phyloP scores from a whole-genome alignment of 1,140 invertebrate species.

The Pinna nobilis region DNA sequence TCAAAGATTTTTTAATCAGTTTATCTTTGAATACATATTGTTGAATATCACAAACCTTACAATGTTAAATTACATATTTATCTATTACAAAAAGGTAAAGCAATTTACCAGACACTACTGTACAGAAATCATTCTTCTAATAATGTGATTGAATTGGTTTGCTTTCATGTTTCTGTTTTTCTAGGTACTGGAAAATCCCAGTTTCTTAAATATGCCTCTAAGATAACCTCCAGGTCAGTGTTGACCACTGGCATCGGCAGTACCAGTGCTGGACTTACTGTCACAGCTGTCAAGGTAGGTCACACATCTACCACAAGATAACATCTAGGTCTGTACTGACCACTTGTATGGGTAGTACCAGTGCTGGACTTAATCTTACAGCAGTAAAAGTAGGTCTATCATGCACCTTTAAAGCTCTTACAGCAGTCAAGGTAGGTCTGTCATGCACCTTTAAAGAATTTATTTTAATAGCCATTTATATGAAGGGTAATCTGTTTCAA shows the following conservation, averaged over 20 bases:
- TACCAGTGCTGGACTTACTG: constrained; percentile 91
- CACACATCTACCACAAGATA: background rate
- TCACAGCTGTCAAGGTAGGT: constrained; percentile 86
- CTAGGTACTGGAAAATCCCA: constrained; percentile 89
- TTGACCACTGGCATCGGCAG: constrained; percentile 90
- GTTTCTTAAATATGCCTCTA: constrained; percentile 85
- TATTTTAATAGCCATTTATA: no score
- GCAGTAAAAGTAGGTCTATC: constrained; percentile 82
- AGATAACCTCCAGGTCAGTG: constrained; percentile 85
- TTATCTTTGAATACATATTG: no score
- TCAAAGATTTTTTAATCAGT: no score
- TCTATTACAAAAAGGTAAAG: no score
- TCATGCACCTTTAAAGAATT: no score
- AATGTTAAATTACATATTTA: no score
- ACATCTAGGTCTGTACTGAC: constrained; percentile 87
- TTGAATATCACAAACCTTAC: no score
- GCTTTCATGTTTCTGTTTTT: constrained; percentile 24
- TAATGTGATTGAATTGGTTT: no score
- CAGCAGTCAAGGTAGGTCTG: constrained; percentile 84
- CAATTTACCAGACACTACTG: no score
- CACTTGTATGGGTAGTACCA: constrained; percentile 89
- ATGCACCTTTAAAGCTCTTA: constrained; percentile 78
- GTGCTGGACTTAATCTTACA: constrained; percentile 91
- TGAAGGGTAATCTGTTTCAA: no score
- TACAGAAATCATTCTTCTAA: no score